phyloP scores from a whole-genome alignment of 1,140 invertebrate species.

The Drosophila ogumai region DNA sequence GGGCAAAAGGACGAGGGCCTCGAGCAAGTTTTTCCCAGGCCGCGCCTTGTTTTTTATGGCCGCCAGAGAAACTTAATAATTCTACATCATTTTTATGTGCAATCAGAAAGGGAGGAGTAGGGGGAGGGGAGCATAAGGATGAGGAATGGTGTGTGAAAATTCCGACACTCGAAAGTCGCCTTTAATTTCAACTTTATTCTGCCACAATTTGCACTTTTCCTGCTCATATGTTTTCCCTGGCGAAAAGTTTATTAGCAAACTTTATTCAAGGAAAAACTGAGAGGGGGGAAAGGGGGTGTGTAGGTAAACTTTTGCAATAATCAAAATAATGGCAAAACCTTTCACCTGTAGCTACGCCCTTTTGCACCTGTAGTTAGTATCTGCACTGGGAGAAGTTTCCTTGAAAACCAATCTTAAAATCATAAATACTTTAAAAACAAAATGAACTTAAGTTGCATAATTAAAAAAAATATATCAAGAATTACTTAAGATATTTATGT shows the following conservation, averaged over 20 bases:
- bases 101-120: neutral
- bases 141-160: conserved; percentile 6
- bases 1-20: neutral
- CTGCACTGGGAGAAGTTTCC: neutral
- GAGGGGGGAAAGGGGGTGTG: neutral
- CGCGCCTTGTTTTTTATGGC: conserved; percentile 43
- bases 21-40: neutral
- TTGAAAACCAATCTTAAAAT: neutral
- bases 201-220: conserved; percentile 10
- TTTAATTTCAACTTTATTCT: conserved; percentile 9
- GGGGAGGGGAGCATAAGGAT: neutral
- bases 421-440: neutral
- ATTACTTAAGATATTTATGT: too few relatives aligned
- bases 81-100: conserved; percentile 69
- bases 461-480: neutral
- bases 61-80: conserved; percentile 68
- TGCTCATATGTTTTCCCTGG: conserved; percentile 19
- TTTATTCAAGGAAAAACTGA: neutral
- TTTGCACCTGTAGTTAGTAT: neutral
- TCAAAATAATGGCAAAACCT: conserved; percentile 25
- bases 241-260: conserved; percentile 40
- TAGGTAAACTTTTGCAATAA: conserved; percentile 58
- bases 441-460: neutral
- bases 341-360: conserved; percentile 1
- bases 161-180: conserved; percentile 9